Evolutionary conservation across 2,113 vertebrate species (phyloP), one percentile per base, ranked within the genome.

Genomic region (Eonycteris spelaea): DNA sequence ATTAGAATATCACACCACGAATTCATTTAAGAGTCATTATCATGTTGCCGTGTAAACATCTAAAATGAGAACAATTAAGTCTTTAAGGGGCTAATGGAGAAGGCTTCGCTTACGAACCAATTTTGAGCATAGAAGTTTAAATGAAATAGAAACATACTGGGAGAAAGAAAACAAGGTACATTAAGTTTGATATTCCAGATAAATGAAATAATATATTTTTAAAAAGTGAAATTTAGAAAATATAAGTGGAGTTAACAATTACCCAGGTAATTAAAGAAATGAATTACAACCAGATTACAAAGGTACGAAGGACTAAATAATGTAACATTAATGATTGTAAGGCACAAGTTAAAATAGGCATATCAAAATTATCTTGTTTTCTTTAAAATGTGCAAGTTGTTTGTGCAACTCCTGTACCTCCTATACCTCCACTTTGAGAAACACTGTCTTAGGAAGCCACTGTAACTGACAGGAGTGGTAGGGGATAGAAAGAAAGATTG

Each of bases 51-150:
- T 78, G 51, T 73, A 92, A 95, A 38, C 53, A 94, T 28, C 55
- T 73, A 18, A 48, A 7, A 78, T 48, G n/a, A 70, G 21, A 90
- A 86, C 6, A 95, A 74, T 7, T 12, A 77, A n/a, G 40, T 63
- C 51, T 96, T 80, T 30, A 6, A 9, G 45, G 6, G 18, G 5
- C 14, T 77, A 22, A 87, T 38, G 22, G 74, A 63, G 33, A 70
- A 78, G 6, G 0, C 16, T 79, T 84, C 53, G 19, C 33, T 70
- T 12, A 94, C 90, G 78, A 78, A 67, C 8, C 12, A 87, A 26
- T 70, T 95, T 70, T 74, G 38, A 84, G 8, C 28, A 84, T 63
- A 7, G 28, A 95, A 79, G 87, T 96, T 90, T 33, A 87, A 86
- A 75, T 7, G 11, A 89, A 71, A 59, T 11, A 45, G 33, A 84